Percentiles rank a stretch among this genome's conserved stretches.
Conservation (phyloP, 2,888 invertebrate species). For the Autographa pulchrina region DNA sequence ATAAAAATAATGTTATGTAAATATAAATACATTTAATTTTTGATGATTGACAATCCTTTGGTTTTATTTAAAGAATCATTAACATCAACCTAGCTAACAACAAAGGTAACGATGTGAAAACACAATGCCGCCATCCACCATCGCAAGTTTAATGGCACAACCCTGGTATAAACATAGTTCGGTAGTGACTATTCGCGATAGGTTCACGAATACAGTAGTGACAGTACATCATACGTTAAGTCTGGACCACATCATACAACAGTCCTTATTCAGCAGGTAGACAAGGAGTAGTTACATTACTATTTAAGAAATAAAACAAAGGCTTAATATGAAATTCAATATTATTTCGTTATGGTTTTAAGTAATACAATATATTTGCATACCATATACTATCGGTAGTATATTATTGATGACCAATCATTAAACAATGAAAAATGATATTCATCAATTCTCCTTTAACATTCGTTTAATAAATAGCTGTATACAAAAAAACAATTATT, state of each 20-base stretch:
- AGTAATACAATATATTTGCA: slow-evolving; percentile 89
- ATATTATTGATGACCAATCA: slow-evolving; percentile 88
- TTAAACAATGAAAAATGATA: slow-evolving; percentile 88
- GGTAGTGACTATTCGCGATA: no score
- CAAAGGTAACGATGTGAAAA: no score
- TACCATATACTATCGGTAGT: slow-evolving; percentile 88
- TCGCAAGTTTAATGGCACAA: no score
- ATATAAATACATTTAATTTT: slow-evolving; percentile 52
- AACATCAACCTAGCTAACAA: background rate
- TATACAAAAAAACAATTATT: slow-evolving; percentile 90
- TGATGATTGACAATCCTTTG: slow-evolving; percentile 21
- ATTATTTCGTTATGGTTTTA: slow-evolving; percentile 90
- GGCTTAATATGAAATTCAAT: slow-evolving; percentile 88
- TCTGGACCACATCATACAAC: no score
- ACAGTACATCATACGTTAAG: no score
- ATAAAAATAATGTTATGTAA: slow-evolving; percentile 47
- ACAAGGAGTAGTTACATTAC: background rate
- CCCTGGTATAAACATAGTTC: no score
- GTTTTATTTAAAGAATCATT: slow-evolving; percentile 8
- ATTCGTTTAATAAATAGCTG: slow-evolving; percentile 90
- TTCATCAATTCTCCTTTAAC: slow-evolving; percentile 87
- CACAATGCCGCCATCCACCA: no score
- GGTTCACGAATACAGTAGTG: no score
- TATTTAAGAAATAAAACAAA: slow-evolving; percentile 76
- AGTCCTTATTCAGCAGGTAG: background rate